Evolutionary conservation across 1,140 invertebrate species (phyloP), one percentile per base, ranked within the genome.

Genomic region (Macrobrachium rosenbergii): DNA sequence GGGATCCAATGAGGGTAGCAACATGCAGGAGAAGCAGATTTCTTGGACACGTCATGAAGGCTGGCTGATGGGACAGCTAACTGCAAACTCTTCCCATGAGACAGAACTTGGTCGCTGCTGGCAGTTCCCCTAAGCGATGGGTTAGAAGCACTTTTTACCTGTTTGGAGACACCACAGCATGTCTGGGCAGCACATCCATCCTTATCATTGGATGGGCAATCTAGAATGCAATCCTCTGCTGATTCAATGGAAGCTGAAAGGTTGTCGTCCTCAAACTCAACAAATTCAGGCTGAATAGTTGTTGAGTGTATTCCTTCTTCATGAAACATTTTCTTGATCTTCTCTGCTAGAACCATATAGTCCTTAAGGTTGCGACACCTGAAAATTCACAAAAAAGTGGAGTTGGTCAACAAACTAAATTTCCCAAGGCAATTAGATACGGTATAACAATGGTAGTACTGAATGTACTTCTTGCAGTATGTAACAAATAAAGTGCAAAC

Each of bases 261-360:
- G 16, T 79, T 64, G 45, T 85, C 82, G 58, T 89, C 89, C 7
- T 92, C 93, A 89, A 96, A 93, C 91, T 97, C 95, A 63, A 97
- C 95, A 91, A 98, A 98, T 94, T 98, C 97, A 0, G 97, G 97
- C 91, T 98, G 97, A 92, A 98, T 98, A 2, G 97, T 98, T 2
- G 97, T 98, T 6, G 96, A 97, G 91, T 96, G 95, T 90, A 97
- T 97, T 23, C 96, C 96, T 92, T 98, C 97, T 91, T 97, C 97
- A 91, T 97, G 96, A 92, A 98, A 98, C 93, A 98, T 98, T 92
- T 98, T 96, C 92, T 98, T 98, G 0, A 98, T 96, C 92, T 97
- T 96, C 92, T 98, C 97, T 0, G 97, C 97, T 89, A 98, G 88
- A 43, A 88, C 89, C 90, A 90, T 91, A 83, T 90, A 91, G 82